A percentile compares a stretch with the other conserved stretches of the same genome.
phyloP scores from a whole-genome alignment of 2,113 vertebrate genomes.

The Brachypteracias leptosomus region DNA sequence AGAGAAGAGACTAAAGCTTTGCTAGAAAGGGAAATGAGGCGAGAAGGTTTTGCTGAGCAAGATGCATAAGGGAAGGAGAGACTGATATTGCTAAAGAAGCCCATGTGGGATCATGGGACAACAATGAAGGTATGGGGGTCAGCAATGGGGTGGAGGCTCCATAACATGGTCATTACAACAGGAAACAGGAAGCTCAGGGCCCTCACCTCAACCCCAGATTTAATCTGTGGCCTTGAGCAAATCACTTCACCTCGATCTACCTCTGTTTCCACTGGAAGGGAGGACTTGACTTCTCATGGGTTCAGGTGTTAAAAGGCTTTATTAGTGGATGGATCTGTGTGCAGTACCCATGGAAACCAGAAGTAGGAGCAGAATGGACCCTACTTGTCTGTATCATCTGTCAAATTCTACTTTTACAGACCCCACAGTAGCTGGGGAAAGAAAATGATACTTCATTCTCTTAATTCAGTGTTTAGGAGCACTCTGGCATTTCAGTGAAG shows the following conservation, averaged over 20 bases:
- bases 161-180: background rate
- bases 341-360: background rate
- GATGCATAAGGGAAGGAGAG: background rate
- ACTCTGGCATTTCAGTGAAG: background rate
- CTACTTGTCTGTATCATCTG: fast-evolving
- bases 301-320: background rate
- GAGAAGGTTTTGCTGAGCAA: slow-evolving; percentile 19
- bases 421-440: background rate
- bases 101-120: background rate
- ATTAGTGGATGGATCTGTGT: background rate
- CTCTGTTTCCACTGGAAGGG: background rate
- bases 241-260: background rate
- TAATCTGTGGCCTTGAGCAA: background rate
- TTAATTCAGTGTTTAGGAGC: background rate
- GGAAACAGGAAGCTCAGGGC: slow-evolving; percentile 31
- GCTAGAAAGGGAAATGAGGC: slow-evolving; percentile 25
- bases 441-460: background rate
- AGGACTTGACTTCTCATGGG: background rate
- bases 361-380: background rate
- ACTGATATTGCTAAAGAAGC: background rate
- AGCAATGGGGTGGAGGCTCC: background rate
- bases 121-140: slow-evolving; percentile 46
- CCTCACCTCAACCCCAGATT: background rate
- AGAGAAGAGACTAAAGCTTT: background rate
- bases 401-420: background rate